A percentile compares a stretch with the other conserved stretches of the same genome.
phyloP scores from a whole-genome alignment of 2,113 vertebrate genomes.

The Thamnophis sirtalis region DNA sequence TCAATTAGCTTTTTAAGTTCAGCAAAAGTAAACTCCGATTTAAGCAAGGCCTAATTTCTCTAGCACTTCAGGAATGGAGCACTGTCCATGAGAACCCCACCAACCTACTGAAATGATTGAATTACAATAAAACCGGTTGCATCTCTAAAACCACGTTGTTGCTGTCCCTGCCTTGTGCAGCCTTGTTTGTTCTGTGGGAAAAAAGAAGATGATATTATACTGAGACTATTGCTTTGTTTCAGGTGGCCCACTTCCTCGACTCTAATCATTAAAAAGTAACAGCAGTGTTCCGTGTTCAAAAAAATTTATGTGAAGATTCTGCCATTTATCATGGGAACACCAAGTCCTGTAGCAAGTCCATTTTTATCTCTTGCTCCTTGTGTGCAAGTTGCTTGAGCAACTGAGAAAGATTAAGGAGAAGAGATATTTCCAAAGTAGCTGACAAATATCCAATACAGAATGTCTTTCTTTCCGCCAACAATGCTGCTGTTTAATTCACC shows the following conservation, averaged over 20 bases:
- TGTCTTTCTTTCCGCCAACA: slow-evolving; percentile 8
- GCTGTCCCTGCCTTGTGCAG: slow-evolving; percentile 25
- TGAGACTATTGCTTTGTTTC: slow-evolving; percentile 50
- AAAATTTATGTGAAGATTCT: slow-evolving; percentile 47
- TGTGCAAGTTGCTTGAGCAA: slow-evolving; percentile 35
- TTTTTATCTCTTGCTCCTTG: slow-evolving; percentile 45
- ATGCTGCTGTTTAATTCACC: neutral
- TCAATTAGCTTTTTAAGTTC: neutral
- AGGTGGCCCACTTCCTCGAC: slow-evolving; percentile 35
- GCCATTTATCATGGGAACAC: slow-evolving; percentile 47
- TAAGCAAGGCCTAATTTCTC: neutral
- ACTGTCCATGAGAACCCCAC: neutral
- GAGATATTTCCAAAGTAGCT: slow-evolving; percentile 33
- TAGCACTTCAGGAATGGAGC: neutral
- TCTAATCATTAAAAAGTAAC: slow-evolving; percentile 54
- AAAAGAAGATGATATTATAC: slow-evolving; percentile 24
- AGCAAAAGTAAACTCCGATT: neutral
- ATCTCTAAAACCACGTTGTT: neutral
- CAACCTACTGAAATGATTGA: neutral
- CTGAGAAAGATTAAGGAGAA: slow-evolving; percentile 38
- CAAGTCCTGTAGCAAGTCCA: slow-evolving; percentile 48
- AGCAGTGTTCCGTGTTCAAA: slow-evolving; percentile 36
- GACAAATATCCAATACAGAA: slow-evolving; percentile 39
- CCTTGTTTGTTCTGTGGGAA: slow-evolving; percentile 42
- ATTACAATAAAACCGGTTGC: neutral